Conservation (phyloP, 1,140 invertebrate genomes). For the Drosophila saltans region DNA sequence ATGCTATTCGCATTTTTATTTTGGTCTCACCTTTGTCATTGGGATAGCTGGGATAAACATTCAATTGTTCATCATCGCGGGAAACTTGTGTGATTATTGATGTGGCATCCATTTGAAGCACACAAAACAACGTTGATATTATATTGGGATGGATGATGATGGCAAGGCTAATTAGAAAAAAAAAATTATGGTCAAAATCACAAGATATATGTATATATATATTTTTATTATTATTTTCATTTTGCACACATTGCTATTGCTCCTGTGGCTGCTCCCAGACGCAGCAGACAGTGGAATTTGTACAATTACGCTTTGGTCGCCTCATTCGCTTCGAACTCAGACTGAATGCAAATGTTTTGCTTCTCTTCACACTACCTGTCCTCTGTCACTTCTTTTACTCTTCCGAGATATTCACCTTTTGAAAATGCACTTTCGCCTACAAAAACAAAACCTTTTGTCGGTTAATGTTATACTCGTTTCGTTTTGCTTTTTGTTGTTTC, state of each 20-base stretch:
- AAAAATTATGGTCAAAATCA: slow-evolving; percentile 32
- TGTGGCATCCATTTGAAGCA: slow-evolving; percentile 97
- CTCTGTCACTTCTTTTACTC: slow-evolving; percentile 38
- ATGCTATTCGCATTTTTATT: slow-evolving; percentile 13
- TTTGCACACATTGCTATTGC: slow-evolving; percentile 37
- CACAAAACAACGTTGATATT: slow-evolving; percentile 70
- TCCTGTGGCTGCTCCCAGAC: slow-evolving; percentile 54
- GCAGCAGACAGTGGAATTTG: slow-evolving; percentile 76
- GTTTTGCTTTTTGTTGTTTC: slow-evolving; percentile 37
- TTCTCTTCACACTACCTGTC: slow-evolving; percentile 11
- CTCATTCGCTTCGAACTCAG: slow-evolving; percentile 66
- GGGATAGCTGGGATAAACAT: slow-evolving; percentile 93
- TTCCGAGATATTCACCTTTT: slow-evolving; percentile 74
- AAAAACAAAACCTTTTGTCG: slow-evolving; percentile 30
- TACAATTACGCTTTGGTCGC: slow-evolving; percentile 80
- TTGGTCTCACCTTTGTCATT: slow-evolving; percentile 94
- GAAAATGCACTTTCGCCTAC: slow-evolving; percentile 75
- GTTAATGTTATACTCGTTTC: slow-evolving; percentile 54
- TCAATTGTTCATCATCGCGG: slow-evolving; percentile 97
- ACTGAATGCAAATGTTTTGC: slow-evolving; percentile 75
- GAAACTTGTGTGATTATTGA: slow-evolving; percentile 99
- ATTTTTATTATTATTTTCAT: slow-evolving; percentile 8
- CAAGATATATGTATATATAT: slow-evolving; percentile 15
- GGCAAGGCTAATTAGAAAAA: slow-evolving; percentile 36
- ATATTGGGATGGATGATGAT: slow-evolving; percentile 39